These are phyloP conservation scores for Borostomias antarcticus DNA, from an alignment of 2,797 vertebrate genomes.

Conservation along the genomic window DNA sequence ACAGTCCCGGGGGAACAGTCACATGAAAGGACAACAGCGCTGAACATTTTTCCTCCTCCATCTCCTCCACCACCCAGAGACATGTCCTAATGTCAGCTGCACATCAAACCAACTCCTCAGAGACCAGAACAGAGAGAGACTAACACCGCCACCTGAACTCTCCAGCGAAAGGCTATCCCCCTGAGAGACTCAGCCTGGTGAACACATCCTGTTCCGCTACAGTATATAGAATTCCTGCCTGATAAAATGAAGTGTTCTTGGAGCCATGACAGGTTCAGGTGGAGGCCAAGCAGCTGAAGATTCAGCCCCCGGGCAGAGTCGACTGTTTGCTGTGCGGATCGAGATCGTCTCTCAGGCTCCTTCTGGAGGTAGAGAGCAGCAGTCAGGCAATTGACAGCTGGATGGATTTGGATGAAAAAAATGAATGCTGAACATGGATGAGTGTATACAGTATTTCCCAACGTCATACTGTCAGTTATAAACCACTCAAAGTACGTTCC, in stretches of 20 bases:
- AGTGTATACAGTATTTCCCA: neutral
- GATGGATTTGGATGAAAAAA: too few species aligned
- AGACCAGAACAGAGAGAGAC: too few species aligned
- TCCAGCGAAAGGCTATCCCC: too few species aligned
- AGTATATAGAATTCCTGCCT: neutral
- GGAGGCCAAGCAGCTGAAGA: neutral
- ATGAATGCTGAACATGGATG: neutral
- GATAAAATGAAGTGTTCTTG: neutral
- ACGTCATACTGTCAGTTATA: too few species aligned
- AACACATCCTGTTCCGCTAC: neutral
- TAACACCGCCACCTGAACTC: too few species aligned
- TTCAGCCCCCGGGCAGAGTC: neutral
- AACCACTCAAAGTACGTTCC: too few species aligned
- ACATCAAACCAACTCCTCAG: too few species aligned
- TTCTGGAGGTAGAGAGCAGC: neutral
- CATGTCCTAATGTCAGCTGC: too few species aligned
- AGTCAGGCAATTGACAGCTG: neutral
- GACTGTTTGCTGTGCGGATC: neutral
- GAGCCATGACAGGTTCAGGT: neutral
- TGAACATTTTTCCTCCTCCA: too few species aligned
- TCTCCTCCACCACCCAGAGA: too few species aligned
- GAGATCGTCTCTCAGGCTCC: neutral
- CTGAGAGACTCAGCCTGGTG: constrained; percentile 1
- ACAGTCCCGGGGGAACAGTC: too few species aligned
- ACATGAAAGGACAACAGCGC: too few species aligned